These are phyloP conservation scores for Zingel zingel DNA, from an alignment of 2,113 vertebrate genomes.

Conservation along the genomic window DNA sequence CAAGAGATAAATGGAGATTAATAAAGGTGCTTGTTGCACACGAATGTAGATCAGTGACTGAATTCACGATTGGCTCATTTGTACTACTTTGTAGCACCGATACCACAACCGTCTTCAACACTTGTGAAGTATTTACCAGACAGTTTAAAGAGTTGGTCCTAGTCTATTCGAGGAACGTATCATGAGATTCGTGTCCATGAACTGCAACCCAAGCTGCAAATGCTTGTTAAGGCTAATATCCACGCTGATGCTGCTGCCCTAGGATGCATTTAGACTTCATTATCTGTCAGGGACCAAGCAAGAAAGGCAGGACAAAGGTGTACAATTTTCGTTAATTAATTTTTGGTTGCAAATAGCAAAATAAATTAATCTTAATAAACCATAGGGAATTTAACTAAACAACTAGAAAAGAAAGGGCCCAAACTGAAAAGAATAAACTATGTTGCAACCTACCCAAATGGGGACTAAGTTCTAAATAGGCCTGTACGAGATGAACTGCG, in stretches of 20 bases:
- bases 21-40: constrained; percentile 17
- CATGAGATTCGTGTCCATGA: constrained; percentile 31
- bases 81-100: constrained; percentile 1
- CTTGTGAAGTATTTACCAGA: constrained; percentile 11
- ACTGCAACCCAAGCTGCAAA: constrained; percentile 7
- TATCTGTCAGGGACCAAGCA: too few relatives aligned
- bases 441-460: too few relatives aligned
- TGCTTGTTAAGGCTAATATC: not conserved
- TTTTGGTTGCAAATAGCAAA: too few relatives aligned
- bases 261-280: not conserved
- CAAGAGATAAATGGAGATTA: not conserved
- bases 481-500: too few relatives aligned
- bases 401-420: too few relatives aligned
- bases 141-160: constrained; percentile 16
- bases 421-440: too few relatives aligned
- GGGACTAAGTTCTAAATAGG: too few relatives aligned
- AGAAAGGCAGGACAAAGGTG: too few relatives aligned
- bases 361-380: too few relatives aligned
- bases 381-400: too few relatives aligned
- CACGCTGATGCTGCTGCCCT: not conserved
- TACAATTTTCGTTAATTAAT: too few relatives aligned
- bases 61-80: constrained; percentile 25
- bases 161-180: not conserved
- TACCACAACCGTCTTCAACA: not conserved
- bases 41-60: constrained; percentile 3